These are phyloP conservation scores for Bugula neritina DNA, from an alignment of 2,888 invertebrate species.

Conservation along the genomic window DNA sequence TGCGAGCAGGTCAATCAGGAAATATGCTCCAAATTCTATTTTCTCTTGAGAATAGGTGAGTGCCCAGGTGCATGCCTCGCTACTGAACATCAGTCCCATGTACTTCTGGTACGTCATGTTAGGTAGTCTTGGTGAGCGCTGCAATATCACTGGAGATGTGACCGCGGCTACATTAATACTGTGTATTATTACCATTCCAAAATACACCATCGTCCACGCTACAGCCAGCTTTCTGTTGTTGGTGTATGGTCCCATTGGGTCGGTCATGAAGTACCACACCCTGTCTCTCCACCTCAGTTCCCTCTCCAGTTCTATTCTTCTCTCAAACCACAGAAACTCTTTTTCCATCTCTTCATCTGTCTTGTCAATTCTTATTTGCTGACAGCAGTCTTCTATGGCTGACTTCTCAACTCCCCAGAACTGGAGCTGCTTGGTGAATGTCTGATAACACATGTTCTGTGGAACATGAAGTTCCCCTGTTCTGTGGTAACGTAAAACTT, in stretches of 20 bases:
- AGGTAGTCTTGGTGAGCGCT: neutral
- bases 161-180: neutral
- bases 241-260: constrained; percentile 11
- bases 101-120: neutral
- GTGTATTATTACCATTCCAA: neutral
- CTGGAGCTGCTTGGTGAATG: neutral
- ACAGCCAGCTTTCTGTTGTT: neutral
- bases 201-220: constrained; percentile 4
- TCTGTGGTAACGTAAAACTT: constrained; percentile 15
- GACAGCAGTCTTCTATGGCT: neutral
- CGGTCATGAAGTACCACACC: constrained; percentile 20
- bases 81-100: neutral
- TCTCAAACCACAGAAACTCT: constrained; percentile 6
- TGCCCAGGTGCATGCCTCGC: neutral
- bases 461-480: neutral
- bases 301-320: neutral
- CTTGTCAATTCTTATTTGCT: neutral
- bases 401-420: neutral
- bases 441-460: neutral
- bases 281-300: neutral
- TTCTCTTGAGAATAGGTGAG: too few relatives aligned
- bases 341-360: constrained; percentile 15
- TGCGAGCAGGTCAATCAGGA: neutral
- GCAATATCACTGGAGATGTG: neutral
- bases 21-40: neutral